Base-by-base conservation (phyloP, 2,797 vertebrate species). In the Nannoperca obscura region DNA sequence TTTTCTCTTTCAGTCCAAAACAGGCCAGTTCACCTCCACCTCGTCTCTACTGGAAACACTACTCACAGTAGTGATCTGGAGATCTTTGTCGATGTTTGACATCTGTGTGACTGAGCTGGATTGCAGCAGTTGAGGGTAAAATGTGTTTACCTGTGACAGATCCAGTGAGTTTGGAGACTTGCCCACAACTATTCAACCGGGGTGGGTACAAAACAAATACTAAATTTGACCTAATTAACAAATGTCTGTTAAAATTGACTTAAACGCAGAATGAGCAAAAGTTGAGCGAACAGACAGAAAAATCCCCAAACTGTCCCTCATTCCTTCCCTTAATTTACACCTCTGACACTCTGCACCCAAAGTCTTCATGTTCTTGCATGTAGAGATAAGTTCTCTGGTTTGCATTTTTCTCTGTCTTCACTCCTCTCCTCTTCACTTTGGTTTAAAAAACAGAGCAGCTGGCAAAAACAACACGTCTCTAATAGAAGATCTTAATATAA, bases 351-450 rank as follows among this genome's bases (percentile, higher is more conserved):
- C 57, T 20, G 63, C 24, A 14, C 14, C 53, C 49, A 78, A 62
- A 83, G 61, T 22, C 65, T 27, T 83, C 58, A 40, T 68, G 54
- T 60, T 61, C 64, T 52, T 47, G 27, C 74, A 74, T 40, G 71
- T 40, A n/a, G 70, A 63, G 64, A 66, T 38, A 0, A 1, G 32
- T 34, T 34, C 32, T 34, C 27, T n/a, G 17, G 19, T 22, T 61
- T 38, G 2, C 52, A 40, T 44, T 7, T 24, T n/a, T 34, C 30
- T 54, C 36, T 54, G 8, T 34, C 36, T 42, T 66, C 44, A 24
- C 3, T 44, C 53, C 15, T 60, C 15, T 49, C 24, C 46, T 8
- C 19, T 17, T 19, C 44, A 7, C 36, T 61, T 42, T 34, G 19
- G 19, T 36, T n/a, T 1, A 15, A n/a, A 69, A 47, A 22, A 7